These are phyloP conservation scores for Mionectes olivaceus DNA, from an alignment of 2,797 vertebrate species.

Conservation along the genomic window DNA sequence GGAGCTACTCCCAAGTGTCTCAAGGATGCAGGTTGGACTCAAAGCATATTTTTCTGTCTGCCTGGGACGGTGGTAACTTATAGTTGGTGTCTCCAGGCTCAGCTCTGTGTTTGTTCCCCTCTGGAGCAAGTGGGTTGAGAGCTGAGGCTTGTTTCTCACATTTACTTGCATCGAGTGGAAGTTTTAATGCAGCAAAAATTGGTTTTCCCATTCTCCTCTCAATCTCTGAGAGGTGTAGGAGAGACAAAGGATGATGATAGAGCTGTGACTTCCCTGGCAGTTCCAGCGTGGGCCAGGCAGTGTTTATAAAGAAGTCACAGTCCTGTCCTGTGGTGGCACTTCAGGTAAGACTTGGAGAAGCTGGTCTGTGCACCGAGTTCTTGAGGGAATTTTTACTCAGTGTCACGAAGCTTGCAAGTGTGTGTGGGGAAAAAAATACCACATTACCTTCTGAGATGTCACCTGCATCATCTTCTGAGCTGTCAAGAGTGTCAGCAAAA, in stretches of 20 bases:
- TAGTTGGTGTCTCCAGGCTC: background rate
- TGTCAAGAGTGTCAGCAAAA: constrained; percentile 1
- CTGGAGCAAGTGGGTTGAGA: background rate
- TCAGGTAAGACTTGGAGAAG: background rate
- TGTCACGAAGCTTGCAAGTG: background rate
- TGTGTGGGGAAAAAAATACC: background rate
- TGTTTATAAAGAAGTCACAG: background rate
- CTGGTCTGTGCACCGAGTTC: background rate
- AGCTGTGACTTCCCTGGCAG: background rate
- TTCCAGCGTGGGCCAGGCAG: background rate
- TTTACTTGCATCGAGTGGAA: background rate
- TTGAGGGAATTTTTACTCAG: background rate
- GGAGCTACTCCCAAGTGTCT: background rate
- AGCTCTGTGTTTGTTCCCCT: background rate
- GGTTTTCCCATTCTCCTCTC: background rate
- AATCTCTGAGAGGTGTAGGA: background rate
- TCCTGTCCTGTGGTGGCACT: background rate
- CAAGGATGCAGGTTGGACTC: background rate
- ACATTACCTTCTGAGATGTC: background rate
- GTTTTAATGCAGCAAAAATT: background rate
- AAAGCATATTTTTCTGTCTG: background rate
- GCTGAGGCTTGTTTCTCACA: fast-evolving
- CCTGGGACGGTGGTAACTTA: background rate
- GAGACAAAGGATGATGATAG: background rate
- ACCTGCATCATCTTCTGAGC: constrained; percentile 33